Percentiles rank a stretch among this genome's conserved stretches.
These are phyloP conservation scores for Rhorus exstirpatorius DNA, from an alignment of 2,888 invertebrate genomes.

Conservation along the genomic window DNA sequence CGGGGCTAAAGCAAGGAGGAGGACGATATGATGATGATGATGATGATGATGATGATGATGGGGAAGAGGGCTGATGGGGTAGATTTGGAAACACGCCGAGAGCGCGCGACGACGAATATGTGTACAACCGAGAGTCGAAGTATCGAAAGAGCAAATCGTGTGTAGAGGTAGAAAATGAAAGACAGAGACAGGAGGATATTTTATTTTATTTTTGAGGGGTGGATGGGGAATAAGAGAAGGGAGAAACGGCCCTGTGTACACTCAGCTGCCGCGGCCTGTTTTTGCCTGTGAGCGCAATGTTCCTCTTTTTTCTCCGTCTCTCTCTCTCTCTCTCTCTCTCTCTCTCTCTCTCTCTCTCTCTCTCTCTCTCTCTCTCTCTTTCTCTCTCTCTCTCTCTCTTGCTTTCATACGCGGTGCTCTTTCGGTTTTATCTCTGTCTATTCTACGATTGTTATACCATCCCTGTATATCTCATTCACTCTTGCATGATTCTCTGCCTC, in stretches of 20 bases:
- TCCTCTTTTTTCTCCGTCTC: conserved; percentile 49
- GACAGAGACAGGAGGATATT: conserved; percentile 74
- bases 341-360: too few species aligned
- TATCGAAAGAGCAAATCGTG: conserved; percentile 51
- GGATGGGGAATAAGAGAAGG: conserved; percentile 65
- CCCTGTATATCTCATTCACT: too few species aligned
- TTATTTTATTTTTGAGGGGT: conserved; percentile 49
- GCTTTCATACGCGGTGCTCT: conserved; percentile 6
- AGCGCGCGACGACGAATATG: conserved; percentile 59
- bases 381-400: too few species aligned
- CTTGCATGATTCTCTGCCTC: conserved; percentile 22
- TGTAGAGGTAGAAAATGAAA: conserved; percentile 67
- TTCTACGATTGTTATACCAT: neutral
- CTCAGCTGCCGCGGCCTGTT: conserved; percentile 84
- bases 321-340: conserved; percentile 38
- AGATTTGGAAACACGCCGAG: conserved; percentile 75
- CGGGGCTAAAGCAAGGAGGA: conserved; percentile 36
- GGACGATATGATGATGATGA: conserved; percentile 26
- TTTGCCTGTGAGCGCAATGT: conserved; percentile 74
- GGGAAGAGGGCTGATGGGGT: conserved; percentile 74
- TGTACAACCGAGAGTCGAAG: conserved; percentile 44
- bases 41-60: too few species aligned
- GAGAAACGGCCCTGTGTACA: conserved; percentile 81
- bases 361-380: too few species aligned
- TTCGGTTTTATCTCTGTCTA: conserved; percentile 10